Base-by-base conservation (phyloP, 1,140 invertebrate genomes). In the Bactericera cockerelli region DNA sequence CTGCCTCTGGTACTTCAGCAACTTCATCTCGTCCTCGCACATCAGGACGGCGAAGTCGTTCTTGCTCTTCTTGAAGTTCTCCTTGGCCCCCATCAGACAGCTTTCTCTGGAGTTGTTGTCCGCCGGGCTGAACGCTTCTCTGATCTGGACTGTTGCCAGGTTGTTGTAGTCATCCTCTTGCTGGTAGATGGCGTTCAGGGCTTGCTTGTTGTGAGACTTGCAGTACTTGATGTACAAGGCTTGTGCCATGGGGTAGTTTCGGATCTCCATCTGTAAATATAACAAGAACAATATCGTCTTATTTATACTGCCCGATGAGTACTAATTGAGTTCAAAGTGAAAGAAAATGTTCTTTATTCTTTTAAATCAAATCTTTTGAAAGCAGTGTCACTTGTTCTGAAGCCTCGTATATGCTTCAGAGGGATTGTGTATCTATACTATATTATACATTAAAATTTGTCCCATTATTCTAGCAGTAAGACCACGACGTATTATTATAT, bases 161-260 rank as follows among this genome's bases (percentile, higher is more conserved):
- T 85, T 82, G 63, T 81, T 76, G 69, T 87, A 91, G 73, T 94
- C 87, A 70, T 96, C 93, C 70, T 94, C 89, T 66, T 93, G 89
- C 62, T 85, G 84, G 68, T 85, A 90, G 64, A 96, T 84, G 63
- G 90, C 84, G 57, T 85, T 79, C 13, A 97, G 74, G 6, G 86
- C 81, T 63, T 91, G 83, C 24, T 80, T 76, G 72, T 91, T 89
- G 65, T 90, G 80, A 63, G 82, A 79, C 67, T 83, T 77, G 71
- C 88, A 96, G 72, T 93, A 86, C 76, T 94, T 90, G 59, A 92
- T 80, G 72, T 92, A 93, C 33, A 97, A 71, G 59, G 85, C 78
- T 73, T 90, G 81, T 1, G 92, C 92, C 31, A 90, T 77, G 1
- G 90, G 85, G 72, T 85, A 90, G 66, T 86, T 84, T 63, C 89